These are phyloP conservation scores for Miltochrista miniata DNA, from an alignment of 2,888 invertebrate genomes.

Conservation along the genomic window DNA sequence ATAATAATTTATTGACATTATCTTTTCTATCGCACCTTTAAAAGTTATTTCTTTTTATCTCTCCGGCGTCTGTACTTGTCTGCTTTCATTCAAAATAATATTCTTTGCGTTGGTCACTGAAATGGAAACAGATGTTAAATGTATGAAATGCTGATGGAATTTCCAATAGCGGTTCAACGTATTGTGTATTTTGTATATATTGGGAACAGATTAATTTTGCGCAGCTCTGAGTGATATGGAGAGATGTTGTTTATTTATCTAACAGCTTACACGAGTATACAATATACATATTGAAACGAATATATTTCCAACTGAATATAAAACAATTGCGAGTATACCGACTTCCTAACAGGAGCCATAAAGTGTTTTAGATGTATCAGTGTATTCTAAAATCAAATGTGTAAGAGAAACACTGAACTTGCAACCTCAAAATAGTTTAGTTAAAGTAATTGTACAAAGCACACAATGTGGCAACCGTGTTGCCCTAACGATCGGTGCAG, in stretches of 20 bases:
- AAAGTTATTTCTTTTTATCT: slow-evolving; percentile 64
- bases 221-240: neutral
- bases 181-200: slow-evolving; percentile 25
- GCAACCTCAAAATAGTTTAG: slow-evolving; percentile 64
- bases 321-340: no score
- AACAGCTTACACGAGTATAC: neutral
- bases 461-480: slow-evolving; percentile 62
- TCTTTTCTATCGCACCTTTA: slow-evolving; percentile 57
- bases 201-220: slow-evolving; percentile 21
- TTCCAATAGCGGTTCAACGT: slow-evolving; percentile 39
- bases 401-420: slow-evolving; percentile 48
- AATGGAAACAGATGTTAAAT: slow-evolving; percentile 63
- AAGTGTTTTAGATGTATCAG: no score
- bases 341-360: no score
- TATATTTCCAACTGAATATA: no score
- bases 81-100: slow-evolving; percentile 53
- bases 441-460: slow-evolving; percentile 69
- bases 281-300: no score
- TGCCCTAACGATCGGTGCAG: slow-evolving; percentile 62
- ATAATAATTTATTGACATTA: slow-evolving; percentile 79
- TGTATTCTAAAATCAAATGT: slow-evolving; percentile 25
- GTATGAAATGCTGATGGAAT: slow-evolving; percentile 58
- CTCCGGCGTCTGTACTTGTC: slow-evolving; percentile 32
- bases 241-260: neutral
- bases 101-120: slow-evolving; percentile 61